Conservation (phyloP, 2,797 vertebrate species). For the Artibeus lituratus region DNA sequence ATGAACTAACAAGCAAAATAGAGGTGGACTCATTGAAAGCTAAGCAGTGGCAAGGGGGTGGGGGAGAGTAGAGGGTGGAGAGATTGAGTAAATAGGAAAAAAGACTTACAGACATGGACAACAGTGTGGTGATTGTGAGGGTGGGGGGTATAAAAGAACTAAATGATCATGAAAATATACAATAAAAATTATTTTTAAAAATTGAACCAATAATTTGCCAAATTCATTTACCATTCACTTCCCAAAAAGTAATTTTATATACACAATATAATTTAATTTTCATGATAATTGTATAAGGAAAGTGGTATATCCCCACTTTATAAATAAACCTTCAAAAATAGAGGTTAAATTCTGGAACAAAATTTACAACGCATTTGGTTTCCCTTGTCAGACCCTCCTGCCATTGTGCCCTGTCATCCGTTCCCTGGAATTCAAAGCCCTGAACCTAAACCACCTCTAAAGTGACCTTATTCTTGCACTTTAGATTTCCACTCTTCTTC, state of each 20-base stretch:
- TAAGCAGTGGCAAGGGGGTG: no score
- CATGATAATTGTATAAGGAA: background rate
- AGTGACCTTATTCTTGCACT: background rate
- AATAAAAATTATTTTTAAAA: no score
- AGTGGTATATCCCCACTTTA: background rate
- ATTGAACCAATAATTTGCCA: background rate
- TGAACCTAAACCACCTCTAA: background rate
- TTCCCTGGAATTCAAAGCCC: background rate
- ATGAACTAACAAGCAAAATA: no score
- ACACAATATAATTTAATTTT: background rate
- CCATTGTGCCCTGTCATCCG: background rate
- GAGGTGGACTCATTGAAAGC: no score
- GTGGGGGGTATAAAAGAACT: no score
- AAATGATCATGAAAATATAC: no score
- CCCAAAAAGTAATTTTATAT: background rate
- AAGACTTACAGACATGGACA: no score
- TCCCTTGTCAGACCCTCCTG: background rate
- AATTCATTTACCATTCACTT: background rate
- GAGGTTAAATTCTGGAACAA: background rate
- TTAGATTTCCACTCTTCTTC: background rate
- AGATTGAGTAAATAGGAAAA: no score
- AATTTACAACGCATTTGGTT: background rate
- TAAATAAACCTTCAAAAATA: background rate
- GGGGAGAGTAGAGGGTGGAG: no score
- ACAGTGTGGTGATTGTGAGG: no score